Conservation (phyloP, 2,888 invertebrate species). For the Tenthredo amoena region DNA sequence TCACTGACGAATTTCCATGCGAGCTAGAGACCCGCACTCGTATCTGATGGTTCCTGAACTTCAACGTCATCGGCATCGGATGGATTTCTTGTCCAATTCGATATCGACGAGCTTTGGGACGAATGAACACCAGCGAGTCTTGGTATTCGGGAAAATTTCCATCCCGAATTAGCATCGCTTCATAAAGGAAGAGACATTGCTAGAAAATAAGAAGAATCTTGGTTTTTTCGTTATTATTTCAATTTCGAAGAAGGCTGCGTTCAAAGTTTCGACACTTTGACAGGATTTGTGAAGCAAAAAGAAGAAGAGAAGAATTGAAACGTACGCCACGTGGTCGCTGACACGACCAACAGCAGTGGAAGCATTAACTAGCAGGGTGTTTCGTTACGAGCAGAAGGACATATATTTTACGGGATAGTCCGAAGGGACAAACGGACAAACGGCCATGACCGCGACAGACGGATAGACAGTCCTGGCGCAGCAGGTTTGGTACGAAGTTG, state of each 20-base stretch:
- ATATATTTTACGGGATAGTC: conserved; percentile 38
- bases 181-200: neutral
- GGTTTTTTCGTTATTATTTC: neutral
- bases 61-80: neutral
- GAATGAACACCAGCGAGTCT: neutral
- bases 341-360: neutral
- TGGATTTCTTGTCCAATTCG: neutral
- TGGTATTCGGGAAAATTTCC: neutral
- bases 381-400: conserved; percentile 49
- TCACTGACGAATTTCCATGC: neutral
- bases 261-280: neutral
- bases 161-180: neutral
- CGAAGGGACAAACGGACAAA: conserved; percentile 49
- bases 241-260: conserved; percentile 9
- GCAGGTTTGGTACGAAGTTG: conserved; percentile 55
- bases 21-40: neutral
- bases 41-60: neutral
- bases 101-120: neutral
- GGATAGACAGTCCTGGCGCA: conserved; percentile 57
- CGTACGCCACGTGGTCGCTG: conserved; percentile 27
- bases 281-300: neutral
- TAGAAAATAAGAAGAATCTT: neutral
- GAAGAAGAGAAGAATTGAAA: conserved; percentile 5
- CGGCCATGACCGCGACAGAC: conserved; percentile 51
- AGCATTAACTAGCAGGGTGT: conserved; percentile 41